Base-by-base conservation (phyloP, 2,797 vertebrate species). In the Lacerta agilis region DNA sequence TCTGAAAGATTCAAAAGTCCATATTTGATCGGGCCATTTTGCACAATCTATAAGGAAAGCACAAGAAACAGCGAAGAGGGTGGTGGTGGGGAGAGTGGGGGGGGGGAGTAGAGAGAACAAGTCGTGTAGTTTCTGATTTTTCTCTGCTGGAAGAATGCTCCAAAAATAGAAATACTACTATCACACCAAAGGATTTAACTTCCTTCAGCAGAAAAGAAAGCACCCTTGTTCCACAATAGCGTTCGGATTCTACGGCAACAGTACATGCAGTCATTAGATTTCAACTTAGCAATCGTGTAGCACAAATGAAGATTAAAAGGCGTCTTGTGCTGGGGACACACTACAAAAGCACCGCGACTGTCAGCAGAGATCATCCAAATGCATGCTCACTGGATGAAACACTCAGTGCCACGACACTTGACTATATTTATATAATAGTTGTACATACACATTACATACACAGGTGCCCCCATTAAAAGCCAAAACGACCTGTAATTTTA, bases 81-180 rank as follows among this genome's bases (percentile, higher is more conserved):
- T 76, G 72, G 83, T 76, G 71, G 61, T 9, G 13, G 15, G 11
- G 11, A 33, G 33, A 33, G 33, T 1, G 49, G 49, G 13, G 49
- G 49, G 41, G 5, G 49, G 3, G 49, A 4, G 49, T 55, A 55
- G 49, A 93, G 92, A 91, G 90, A 94, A 92, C 55, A 81, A 93
- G 95, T 92, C 92, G 90, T 95, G 92, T 92, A 91, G 95, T 93
- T 93, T 94, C 94, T 89, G 93, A 90, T 95, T 95, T 92, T 95
- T 95, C 90, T 92, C 90, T 92, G 90, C 88, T 95, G 93, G 93
- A 93, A 96, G 96, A 96, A 95, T 89, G 94, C 66, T 71, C 96
- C 96, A 97, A 97, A 97, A 97, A 97, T 97, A 97, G 97, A 95
- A 96, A 96, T 96, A 97, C 96, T 97, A 97, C 96, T 97, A 96